Evolutionary conservation across 2,797 vertebrate genomes (phyloP).

Genomic region (Rhinophrynus dorsalis): DNA sequence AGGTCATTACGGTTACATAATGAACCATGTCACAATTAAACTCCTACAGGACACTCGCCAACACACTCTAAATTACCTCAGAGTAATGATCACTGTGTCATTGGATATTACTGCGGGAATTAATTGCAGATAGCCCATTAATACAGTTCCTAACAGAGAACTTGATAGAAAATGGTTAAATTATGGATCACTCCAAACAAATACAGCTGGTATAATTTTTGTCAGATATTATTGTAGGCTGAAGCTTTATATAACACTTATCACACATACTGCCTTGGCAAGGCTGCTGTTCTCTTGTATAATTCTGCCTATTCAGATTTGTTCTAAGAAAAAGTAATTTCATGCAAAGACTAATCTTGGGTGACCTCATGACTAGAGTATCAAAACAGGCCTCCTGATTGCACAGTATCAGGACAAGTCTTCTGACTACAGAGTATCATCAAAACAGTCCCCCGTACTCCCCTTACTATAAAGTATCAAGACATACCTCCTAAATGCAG

Average conservation of each 20-base stretch:
- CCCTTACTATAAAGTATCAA: not conserved
- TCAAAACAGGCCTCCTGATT: constrained; percentile 1
- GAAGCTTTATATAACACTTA: constrained; percentile 33
- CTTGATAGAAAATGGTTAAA: constrained; percentile 20
- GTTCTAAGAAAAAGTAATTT: constrained; percentile 20
- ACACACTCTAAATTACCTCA: constrained; percentile 41
- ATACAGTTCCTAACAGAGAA: constrained; percentile 6
- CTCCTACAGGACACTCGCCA: constrained; percentile 47
- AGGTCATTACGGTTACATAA: constrained; percentile 50
- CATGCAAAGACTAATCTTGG: constrained; percentile 4
- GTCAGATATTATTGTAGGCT: constrained; percentile 23
- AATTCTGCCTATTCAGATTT: constrained; percentile 32
- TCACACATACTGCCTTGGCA: constrained; percentile 13
- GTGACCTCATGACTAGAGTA: not conserved
- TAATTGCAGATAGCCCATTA: constrained; percentile 40
- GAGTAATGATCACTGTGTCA: constrained; percentile 36
- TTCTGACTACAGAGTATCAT: not conserved
- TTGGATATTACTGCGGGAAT: constrained; percentile 37
- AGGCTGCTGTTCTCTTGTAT: constrained; percentile 26
- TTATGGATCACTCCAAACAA: constrained; percentile 25
- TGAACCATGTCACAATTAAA: constrained; percentile 49
- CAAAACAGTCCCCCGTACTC: not conserved
- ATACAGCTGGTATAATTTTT: constrained; percentile 33
- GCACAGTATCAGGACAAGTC: not conserved
- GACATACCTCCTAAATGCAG: constrained; percentile 6